A percentile compares a stretch with the other conserved stretches of the same genome.
phyloP scores from a whole-genome alignment of 2,113 vertebrate species.

The Pampusana beccarii region DNA sequence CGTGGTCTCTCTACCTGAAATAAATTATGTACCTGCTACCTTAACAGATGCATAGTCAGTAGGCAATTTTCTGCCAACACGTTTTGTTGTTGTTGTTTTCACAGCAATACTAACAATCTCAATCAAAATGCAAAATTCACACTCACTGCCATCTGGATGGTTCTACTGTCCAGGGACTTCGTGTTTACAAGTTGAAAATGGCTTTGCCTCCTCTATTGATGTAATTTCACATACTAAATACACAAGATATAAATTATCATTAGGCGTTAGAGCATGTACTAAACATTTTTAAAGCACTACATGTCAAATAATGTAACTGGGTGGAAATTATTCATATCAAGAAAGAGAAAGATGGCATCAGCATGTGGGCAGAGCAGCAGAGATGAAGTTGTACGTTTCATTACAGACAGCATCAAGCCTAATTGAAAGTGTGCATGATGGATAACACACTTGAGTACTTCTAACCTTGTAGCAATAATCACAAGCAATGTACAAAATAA shows the following conservation, averaged over 20 bases:
- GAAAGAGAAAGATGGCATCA: neutral
- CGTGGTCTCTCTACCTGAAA: neutral
- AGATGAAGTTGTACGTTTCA: neutral
- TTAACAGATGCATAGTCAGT: neutral
- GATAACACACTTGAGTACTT: neutral
- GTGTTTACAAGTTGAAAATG: neutral
- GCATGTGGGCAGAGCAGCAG: neutral
- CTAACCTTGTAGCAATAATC: neutral
- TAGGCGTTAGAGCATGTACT: neutral
- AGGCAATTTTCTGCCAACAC: neutral
- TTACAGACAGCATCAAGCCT: neutral
- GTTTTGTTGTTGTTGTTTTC: neutral
- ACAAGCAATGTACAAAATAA: neutral
- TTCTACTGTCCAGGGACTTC: neutral
- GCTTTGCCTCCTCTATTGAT: neutral
- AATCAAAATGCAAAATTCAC: conserved; percentile 35
- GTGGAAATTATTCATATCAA: neutral
- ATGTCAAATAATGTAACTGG: neutral
- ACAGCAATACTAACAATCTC: neutral
- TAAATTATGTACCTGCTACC: neutral
- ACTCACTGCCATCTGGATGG: conserved; percentile 35
- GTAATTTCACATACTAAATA: neutral
- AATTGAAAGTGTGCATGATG: neutral
- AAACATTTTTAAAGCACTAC: neutral
- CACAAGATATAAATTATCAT: neutral